A percentile compares a stretch with the other conserved stretches of the same genome.
These are phyloP conservation scores for Drosophila punjabiensis DNA, from an alignment of 1,140 invertebrate genomes.

Conservation along the genomic window DNA sequence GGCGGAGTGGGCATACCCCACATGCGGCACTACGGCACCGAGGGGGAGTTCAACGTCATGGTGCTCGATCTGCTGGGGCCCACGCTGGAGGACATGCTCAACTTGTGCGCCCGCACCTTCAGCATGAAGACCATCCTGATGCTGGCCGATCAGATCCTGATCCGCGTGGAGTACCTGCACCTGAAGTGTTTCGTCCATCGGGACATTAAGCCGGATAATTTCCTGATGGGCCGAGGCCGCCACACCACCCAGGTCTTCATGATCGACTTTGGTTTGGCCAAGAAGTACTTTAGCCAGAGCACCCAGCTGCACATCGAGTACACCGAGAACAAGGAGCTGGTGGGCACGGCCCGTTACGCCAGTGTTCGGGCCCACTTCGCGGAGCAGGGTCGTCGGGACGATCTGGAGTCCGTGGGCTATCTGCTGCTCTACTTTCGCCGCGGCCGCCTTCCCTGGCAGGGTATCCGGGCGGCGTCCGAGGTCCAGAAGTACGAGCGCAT, in stretches of 20 bases:
- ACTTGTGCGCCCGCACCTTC: conserved; percentile 96
- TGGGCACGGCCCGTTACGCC: conserved; percentile 96
- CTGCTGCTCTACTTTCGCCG: conserved; percentile 96
- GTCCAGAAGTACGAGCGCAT: conserved; percentile 98
- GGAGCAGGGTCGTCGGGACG: conserved; percentile 94
- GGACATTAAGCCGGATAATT: conserved; percentile 97
- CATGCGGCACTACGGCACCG: conserved; percentile 93
- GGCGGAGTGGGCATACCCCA: conserved; percentile 97
- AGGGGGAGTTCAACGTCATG: conserved; percentile 93
- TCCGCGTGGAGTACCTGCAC: conserved; percentile 95
- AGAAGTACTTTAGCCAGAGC: conserved; percentile 94
- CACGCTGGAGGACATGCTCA: conserved; percentile 96
- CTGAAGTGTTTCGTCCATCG: conserved; percentile 96
- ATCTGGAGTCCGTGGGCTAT: conserved; percentile 97
- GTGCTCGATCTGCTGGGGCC: conserved; percentile 97
- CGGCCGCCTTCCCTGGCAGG: conserved; percentile 95
- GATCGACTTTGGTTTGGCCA: conserved; percentile 97
- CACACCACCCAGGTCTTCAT: conserved; percentile 96
- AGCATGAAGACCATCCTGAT: conserved; percentile 97
- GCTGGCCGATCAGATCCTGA: conserved; percentile 95
- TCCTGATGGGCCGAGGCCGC: conserved; percentile 97
- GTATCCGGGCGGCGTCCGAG: conserved; percentile 94
- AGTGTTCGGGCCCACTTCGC: conserved; percentile 97
- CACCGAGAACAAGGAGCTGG: conserved; percentile 96
- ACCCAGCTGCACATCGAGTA: conserved; percentile 93